Conservation (phyloP, 2,888 invertebrate genomes). For the Dicyrtomina minuta region DNA sequence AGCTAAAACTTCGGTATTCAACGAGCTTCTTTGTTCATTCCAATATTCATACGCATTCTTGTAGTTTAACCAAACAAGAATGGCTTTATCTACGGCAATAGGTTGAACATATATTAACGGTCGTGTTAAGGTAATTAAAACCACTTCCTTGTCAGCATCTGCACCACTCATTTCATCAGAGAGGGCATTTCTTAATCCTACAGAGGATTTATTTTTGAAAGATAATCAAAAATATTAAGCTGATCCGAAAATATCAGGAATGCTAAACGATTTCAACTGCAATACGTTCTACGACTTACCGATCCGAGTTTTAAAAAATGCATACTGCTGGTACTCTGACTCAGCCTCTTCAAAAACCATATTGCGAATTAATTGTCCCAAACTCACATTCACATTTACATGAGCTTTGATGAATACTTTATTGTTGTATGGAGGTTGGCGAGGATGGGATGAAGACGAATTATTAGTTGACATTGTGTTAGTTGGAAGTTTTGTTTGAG, state of each 20-base stretch:
- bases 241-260: too few relatives aligned
- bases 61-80: constrained; percentile 98
- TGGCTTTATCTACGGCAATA: constrained; percentile 95
- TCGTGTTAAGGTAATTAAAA: constrained; percentile 84
- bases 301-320: constrained; percentile 95
- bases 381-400: constrained; percentile 87
- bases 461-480: constrained; percentile 36
- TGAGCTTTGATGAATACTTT: constrained; percentile 79
- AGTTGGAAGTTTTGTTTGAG: constrained; percentile 14
- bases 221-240: not conserved
- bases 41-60: constrained; percentile 99
- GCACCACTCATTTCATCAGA: constrained; percentile 84
- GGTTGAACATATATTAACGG: constrained; percentile 96
- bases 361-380: constrained; percentile 92
- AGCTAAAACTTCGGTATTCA: constrained; percentile 78
- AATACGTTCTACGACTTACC: constrained; percentile 61
- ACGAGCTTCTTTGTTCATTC: constrained; percentile 90
- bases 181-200: constrained; percentile 73
- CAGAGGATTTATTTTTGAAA: constrained; percentile 13
- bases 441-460: constrained; percentile 52
- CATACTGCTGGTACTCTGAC: constrained; percentile 95
- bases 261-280: too few relatives aligned
- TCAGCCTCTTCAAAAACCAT: constrained; percentile 96
- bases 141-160: constrained; percentile 73
- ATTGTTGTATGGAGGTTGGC: constrained; percentile 57